These are phyloP conservation scores for Apotomis turbidana DNA, from an alignment of 2,888 invertebrate genomes.

Conservation along the genomic window DNA sequence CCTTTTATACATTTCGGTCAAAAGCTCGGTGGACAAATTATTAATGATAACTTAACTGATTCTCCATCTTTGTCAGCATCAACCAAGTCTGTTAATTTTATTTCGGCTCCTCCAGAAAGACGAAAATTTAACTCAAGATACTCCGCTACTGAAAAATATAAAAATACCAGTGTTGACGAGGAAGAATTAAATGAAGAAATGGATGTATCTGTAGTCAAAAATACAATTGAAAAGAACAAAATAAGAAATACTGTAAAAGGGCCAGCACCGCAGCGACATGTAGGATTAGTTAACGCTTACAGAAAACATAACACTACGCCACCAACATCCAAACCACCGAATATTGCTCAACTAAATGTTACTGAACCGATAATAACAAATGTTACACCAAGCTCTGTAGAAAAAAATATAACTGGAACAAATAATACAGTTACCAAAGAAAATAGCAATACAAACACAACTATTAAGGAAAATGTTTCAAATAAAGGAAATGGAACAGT, in stretches of 20 bases:
- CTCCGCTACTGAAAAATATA: conserved; percentile 78
- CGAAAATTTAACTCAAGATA: conserved; percentile 76
- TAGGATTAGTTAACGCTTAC: conserved; percentile 77
- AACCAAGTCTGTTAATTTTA: conserved; percentile 77
- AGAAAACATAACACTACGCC: conserved; percentile 70
- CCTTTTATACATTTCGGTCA: conserved; percentile 89
- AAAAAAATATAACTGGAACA: conserved; percentile 54
- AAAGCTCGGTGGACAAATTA: conserved; percentile 76
- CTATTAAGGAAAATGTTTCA: conserved; percentile 52
- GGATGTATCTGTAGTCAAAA: conserved; percentile 85
- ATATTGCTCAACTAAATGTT: conserved; percentile 62
- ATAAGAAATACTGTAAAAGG: conserved; percentile 79
- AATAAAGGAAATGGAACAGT: conserved; percentile 58
- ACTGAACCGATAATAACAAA: conserved; percentile 64
- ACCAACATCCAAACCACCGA: conserved; percentile 62
- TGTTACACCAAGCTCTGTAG: conserved; percentile 55
- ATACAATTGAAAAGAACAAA: conserved; percentile 81
- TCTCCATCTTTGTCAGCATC: conserved; percentile 78
- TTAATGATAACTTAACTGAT: conserved; percentile 75
- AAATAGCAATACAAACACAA: conserved; percentile 47
- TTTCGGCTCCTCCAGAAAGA: conserved; percentile 70
- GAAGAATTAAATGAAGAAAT: conserved; percentile 84
- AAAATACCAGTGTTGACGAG: conserved; percentile 78
- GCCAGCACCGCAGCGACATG: conserved; percentile 76
- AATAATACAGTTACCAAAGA: conserved; percentile 51